These are phyloP conservation scores for Vulpes lagopus DNA, from an alignment of 2,113 vertebrate genomes.

Conservation along the genomic window DNA sequence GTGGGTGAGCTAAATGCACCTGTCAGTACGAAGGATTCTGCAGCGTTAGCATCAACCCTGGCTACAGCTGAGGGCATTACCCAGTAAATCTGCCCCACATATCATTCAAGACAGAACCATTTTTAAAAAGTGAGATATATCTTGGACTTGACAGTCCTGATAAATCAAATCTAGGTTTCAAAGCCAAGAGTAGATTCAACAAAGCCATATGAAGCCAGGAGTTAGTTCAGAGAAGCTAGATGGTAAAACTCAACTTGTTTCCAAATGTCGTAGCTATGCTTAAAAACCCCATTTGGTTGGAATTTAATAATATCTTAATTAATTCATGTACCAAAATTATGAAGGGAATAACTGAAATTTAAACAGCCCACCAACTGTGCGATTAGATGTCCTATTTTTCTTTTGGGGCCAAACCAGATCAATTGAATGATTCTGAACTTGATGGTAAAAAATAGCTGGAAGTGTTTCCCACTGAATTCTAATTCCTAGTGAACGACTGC, in stretches of 20 bases:
- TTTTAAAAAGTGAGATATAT: slow-evolving; percentile 2
- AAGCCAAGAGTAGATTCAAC: slow-evolving; percentile 4
- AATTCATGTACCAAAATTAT: not conserved
- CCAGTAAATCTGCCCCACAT: not conserved
- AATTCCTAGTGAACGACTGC: not conserved
- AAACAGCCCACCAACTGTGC: not conserved
- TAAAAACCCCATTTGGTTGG: not conserved
- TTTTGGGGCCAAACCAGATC: not conserved
- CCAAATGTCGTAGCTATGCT: not conserved
- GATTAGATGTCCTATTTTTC: not conserved
- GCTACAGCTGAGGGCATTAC: not conserved
- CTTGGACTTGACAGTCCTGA: slow-evolving; percentile 43
- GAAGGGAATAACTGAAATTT: not conserved
- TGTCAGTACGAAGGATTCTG: not conserved
- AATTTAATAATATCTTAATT: slow-evolving; percentile 46
- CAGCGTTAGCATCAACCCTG: not conserved
- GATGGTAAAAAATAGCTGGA: slow-evolving; percentile 46
- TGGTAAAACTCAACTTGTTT: slow-evolving; percentile 17
- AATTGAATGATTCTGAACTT: not conserved
- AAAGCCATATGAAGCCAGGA: slow-evolving; percentile 9
- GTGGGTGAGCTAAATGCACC: not conserved
- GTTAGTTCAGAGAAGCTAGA: not conserved
- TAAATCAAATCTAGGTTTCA: slow-evolving; percentile 48
- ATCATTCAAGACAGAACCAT: not conserved
- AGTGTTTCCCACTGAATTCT: not conserved